Percentiles rank a stretch among this genome's conserved stretches.
phyloP scores from a whole-genome alignment of 1,140 invertebrate genomes.

The Tetraneura akinire region DNA sequence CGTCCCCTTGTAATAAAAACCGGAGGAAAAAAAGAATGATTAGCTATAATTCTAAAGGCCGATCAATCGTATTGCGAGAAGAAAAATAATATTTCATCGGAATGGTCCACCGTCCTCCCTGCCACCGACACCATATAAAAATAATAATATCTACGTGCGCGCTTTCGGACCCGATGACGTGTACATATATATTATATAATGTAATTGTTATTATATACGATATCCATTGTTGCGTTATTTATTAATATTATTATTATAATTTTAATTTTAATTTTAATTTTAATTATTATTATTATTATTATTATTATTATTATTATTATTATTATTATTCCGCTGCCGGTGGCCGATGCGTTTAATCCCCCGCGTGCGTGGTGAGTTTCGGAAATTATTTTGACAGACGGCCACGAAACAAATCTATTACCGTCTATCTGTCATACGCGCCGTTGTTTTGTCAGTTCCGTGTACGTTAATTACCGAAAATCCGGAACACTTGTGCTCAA shows the following conservation, averaged over 20 bases:
- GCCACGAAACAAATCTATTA: constrained; percentile 47
- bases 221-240: not conserved
- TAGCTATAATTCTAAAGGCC: constrained; percentile 50
- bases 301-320: constrained; percentile 8
- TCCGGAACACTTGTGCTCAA: constrained; percentile 49
- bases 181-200: too few species aligned
- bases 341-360: constrained; percentile 40
- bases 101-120: not conserved
- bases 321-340: not conserved
- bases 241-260: not conserved
- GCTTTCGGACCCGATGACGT: not conserved
- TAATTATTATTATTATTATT: not conserved
- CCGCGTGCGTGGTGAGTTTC: constrained; percentile 18
- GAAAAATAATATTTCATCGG: constrained; percentile 49
- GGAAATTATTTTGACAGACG: constrained; percentile 48
- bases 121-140: not conserved
- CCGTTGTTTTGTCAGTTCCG: constrained; percentile 46
- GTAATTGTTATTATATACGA: too few species aligned
- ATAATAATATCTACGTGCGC: not conserved
- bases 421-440: constrained; percentile 50
- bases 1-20: constrained; percentile 33
- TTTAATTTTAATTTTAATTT: not conserved
- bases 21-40: constrained; percentile 43
- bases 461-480: constrained; percentile 50
- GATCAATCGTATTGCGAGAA: constrained; percentile 44